Percentiles rank a stretch among this genome's conserved stretches.
phyloP scores from a whole-genome alignment of 1,140 invertebrate species.

The Sesamia nonagrioides region DNA sequence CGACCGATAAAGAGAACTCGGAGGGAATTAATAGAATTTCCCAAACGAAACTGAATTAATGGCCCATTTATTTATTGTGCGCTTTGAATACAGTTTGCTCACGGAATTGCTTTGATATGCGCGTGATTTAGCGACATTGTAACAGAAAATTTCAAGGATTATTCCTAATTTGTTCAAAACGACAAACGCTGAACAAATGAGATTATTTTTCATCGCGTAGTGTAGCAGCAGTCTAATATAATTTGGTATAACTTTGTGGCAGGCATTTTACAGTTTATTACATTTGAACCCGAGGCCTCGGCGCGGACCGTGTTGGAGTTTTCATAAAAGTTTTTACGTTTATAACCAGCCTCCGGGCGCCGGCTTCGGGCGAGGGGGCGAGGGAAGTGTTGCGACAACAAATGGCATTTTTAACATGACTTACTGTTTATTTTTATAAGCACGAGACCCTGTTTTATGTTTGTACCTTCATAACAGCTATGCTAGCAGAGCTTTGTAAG shows the following conservation, averaged over 20 bases:
- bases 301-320: constrained; percentile 60
- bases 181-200: constrained; percentile 45
- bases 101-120: constrained; percentile 15
- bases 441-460: constrained; percentile 56
- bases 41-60: constrained; percentile 58
- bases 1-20: constrained; percentile 46
- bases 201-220: constrained; percentile 49
- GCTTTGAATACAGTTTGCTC: constrained; percentile 53
- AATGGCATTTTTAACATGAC: constrained; percentile 69
- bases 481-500: constrained; percentile 50
- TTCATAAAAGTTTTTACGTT: constrained; percentile 79
- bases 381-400: constrained; percentile 61
- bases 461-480: constrained; percentile 51
- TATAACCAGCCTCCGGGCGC: constrained; percentile 57
- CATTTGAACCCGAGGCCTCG: constrained; percentile 62
- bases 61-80: constrained; percentile 59
- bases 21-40: constrained; percentile 59
- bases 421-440: constrained; percentile 64
- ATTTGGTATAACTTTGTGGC: constrained; percentile 59
- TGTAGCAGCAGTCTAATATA: constrained; percentile 52
- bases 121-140: constrained; percentile 32
- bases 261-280: constrained; percentile 75
- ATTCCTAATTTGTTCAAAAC: constrained; percentile 1
- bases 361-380: constrained; percentile 6
- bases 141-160: constrained; percentile 17